phyloP scores from a whole-genome alignment of 2,888 invertebrate genomes.

The Brachyptera risi region DNA sequence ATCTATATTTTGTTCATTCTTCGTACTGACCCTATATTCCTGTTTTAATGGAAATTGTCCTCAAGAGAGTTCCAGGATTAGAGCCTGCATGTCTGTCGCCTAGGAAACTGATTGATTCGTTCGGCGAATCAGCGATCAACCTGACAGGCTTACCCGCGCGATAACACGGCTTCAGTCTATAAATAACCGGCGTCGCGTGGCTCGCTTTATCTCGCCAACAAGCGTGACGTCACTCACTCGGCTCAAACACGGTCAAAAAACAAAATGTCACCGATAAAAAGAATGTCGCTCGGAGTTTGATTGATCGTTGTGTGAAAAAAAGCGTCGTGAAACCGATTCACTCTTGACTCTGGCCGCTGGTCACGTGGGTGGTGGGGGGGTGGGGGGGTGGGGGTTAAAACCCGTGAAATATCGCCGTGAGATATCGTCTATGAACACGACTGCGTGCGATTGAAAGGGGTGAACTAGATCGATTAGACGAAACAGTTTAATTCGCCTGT shows the following conservation, averaged over 20 bases:
- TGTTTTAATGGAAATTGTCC: conserved; percentile 27
- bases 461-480: not conserved
- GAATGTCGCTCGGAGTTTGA: conserved; percentile 6
- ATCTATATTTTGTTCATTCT: not conserved
- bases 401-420: not conserved
- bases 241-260: conserved; percentile 25
- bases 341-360: not conserved
- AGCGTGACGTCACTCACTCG: conserved; percentile 28
- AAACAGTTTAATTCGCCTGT: not conserved
- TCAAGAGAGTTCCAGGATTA: conserved; percentile 22
- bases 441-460: not conserved
- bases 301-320: conserved; percentile 2
- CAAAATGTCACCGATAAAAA: conserved; percentile 1
- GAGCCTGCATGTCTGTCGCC: not conserved
- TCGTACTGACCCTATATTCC: no score
- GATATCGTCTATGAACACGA: no score
- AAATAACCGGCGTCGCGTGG: not conserved
- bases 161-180: not conserved
- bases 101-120: conserved; percentile 23
- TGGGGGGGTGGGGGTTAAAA: not conserved
- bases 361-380: not conserved
- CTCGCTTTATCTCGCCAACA: conserved; percentile 22
- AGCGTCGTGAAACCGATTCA: not conserved
- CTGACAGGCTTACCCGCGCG: conserved; percentile 9
- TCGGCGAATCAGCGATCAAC: conserved; percentile 22